Base-by-base conservation (phyloP, 2,797 vertebrate genomes). In the Champsocephalus gunnari region DNA sequence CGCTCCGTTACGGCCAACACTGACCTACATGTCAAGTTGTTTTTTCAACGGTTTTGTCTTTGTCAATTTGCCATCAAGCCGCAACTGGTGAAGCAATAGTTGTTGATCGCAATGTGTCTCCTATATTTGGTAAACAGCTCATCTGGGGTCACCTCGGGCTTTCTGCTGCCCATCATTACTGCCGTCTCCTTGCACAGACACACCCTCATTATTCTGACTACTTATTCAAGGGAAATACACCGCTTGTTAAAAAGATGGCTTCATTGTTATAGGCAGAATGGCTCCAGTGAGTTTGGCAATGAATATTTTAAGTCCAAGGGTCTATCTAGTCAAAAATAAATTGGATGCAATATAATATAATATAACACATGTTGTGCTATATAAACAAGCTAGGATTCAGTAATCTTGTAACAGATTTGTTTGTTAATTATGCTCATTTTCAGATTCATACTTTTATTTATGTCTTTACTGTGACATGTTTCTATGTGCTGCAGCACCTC, bases 61-160 rank as follows among this genome's bases (percentile, higher is more conserved):
- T 24, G 24, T 4, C 21, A 58, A 43, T 66, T 17, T 45, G 66
- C 34, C 28, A 21, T 14, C 44, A 51, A 74, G 6, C 6, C 2
- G 1, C 50, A 75, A 13, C 32, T 38, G n/a, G 48, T 66, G 48
- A 63, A 64, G 67, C 58, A 72, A 73, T 54, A 55, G 55, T 54
- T 79, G 44, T 59, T 50, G 44, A 32, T 48, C 3, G 10, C 11
- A 21, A 2, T 12, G 5, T 53, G 14, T 59, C 43, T 38, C 34
- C 41, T 9, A 24, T 44, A 24, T 70, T 28, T 0, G 13, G 14
- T 47, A 34, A 41, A 61, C 50, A 24, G 54, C 53, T 67, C 17
- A 45, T n/a, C 24, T 7, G 21, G 38, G 28, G 34, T 12, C 51
- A 19, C 13, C 43, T 9, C 5, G 19, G 24, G 63, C 13, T 32